phyloP scores from a whole-genome alignment of 2,797 vertebrate species.

The Anolis apletophallus region DNA sequence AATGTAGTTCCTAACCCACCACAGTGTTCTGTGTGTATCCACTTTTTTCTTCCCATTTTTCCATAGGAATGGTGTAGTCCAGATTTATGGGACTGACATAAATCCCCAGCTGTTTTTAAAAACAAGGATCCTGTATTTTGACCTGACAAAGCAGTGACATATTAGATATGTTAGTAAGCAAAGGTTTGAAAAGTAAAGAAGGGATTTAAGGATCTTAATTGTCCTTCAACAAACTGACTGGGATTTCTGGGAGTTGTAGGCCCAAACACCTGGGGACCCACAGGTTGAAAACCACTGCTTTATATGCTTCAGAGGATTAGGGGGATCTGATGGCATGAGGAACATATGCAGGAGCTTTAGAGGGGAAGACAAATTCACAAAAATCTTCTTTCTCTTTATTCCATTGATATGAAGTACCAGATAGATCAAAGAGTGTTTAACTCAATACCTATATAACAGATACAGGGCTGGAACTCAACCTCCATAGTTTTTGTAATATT shows the following conservation, averaged over 20 bases:
- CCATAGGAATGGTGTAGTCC: too few relatives aligned
- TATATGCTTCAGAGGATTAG: background rate
- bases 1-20: too few relatives aligned
- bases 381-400: background rate
- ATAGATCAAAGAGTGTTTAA: background rate
- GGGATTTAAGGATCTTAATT: background rate
- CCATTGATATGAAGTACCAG: background rate
- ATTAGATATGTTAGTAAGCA: too few relatives aligned
- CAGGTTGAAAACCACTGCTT: too few relatives aligned
- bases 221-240: too few relatives aligned
- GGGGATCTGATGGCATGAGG: background rate
- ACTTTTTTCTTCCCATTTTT: too few relatives aligned
- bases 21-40: too few relatives aligned
- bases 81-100: too few relatives aligned
- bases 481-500: slow-evolving; percentile 2
- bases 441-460: background rate
- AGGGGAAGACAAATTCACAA: background rate
- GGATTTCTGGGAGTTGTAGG: too few relatives aligned
- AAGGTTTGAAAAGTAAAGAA: background rate
- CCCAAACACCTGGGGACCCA: too few relatives aligned
- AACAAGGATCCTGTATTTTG: background rate
- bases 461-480: slow-evolving; percentile 28
- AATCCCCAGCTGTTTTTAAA: too few relatives aligned
- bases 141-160: background rate
- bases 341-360: background rate